Evolutionary conservation across 1,140 invertebrate genomes (phyloP).

Genomic region (Atta cephalotes): DNA sequence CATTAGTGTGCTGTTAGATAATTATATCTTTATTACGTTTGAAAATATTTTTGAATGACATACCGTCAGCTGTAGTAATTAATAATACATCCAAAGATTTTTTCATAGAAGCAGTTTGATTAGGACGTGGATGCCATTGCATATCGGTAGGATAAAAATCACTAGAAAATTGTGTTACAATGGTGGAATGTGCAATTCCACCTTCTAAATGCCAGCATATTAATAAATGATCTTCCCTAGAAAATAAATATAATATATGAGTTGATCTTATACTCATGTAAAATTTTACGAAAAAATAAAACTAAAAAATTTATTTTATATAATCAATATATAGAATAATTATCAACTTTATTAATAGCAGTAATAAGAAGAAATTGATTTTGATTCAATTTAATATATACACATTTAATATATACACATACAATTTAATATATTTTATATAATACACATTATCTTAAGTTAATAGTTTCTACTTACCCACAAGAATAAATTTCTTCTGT

Average conservation of each 20-base stretch:
- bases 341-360: too few relatives aligned
- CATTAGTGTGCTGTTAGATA: too few relatives aligned
- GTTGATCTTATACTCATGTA: not conserved
- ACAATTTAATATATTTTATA: too few relatives aligned
- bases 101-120: constrained; percentile 80
- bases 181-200: constrained; percentile 91
- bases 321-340: too few relatives aligned
- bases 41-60: constrained; percentile 4
- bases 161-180: constrained; percentile 92
- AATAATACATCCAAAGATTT: constrained; percentile 94
- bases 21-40: not conserved
- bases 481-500: constrained; percentile 97
- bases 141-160: constrained; percentile 96
- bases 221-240: constrained; percentile 96
- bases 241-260: constrained; percentile 47
- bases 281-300: not conserved
- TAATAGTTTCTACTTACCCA: constrained; percentile 87
- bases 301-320: not conserved
- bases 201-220: constrained; percentile 94
- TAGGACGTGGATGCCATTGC: constrained; percentile 89
- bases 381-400: too few relatives aligned
- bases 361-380: too few relatives aligned
- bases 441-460: too few relatives aligned
- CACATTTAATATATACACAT: too few relatives aligned
- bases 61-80: constrained; percentile 95